Evolutionary conservation across 1,140 invertebrate genomes (phyloP).

Genomic region (Cylas formicarius): DNA sequence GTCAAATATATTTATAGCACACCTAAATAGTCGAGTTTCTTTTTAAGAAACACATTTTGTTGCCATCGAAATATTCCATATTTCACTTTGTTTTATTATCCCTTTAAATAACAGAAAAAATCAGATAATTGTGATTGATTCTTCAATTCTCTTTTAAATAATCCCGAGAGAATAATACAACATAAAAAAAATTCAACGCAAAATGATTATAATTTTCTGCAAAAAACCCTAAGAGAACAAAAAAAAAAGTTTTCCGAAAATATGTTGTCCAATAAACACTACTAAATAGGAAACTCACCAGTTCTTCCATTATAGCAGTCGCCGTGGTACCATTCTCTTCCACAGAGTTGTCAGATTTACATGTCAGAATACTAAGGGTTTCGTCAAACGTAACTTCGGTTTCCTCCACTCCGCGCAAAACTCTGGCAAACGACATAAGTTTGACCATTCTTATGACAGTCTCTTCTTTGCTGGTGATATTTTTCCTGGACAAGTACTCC

Average conservation of each 20-base stretch:
- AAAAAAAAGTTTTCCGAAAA: background rate
- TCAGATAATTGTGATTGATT: too few relatives aligned
- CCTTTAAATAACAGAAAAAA: too few relatives aligned
- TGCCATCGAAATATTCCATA: too few relatives aligned
- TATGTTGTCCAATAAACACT: background rate
- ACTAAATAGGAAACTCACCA: conserved; percentile 25
- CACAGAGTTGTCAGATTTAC: conserved; percentile 20
- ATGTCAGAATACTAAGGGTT: conserved; percentile 43
- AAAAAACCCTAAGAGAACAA: too few relatives aligned
- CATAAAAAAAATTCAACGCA: too few relatives aligned
- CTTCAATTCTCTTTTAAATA: too few relatives aligned
- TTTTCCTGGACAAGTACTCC: conserved; percentile 51
- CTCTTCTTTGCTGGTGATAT: conserved; percentile 56
- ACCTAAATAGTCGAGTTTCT: too few relatives aligned
- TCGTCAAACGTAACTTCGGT: conserved; percentile 53
- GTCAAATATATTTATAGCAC: too few relatives aligned
- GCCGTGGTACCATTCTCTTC: conserved; percentile 22
- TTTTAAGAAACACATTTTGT: too few relatives aligned
- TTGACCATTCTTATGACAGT: conserved; percentile 59
- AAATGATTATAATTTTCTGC: too few relatives aligned
- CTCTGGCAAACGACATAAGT: conserved; percentile 65
- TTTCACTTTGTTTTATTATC: too few relatives aligned
- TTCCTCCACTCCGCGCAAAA: conserved; percentile 55
- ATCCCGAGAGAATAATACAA: too few relatives aligned
- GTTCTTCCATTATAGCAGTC: conserved; percentile 28